Percentiles rank a stretch among this genome's conserved stretches.
phyloP scores from a whole-genome alignment of 2,113 vertebrate species.

The Perognathus longimembris region DNA sequence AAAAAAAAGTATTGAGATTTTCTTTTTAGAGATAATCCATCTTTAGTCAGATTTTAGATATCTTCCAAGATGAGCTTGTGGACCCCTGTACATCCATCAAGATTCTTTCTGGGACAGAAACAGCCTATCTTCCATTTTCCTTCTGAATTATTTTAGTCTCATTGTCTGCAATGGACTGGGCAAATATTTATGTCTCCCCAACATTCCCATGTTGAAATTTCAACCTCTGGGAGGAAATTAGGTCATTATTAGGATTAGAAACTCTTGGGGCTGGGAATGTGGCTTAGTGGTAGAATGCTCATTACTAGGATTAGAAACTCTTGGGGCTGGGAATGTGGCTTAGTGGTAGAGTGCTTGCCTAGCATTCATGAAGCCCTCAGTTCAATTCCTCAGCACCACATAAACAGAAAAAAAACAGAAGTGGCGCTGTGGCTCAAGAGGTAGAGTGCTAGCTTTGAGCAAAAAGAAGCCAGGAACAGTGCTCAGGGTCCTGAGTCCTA shows the following conservation, averaged over 20 bases:
- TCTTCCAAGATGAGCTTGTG: neutral
- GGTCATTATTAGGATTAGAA: neutral
- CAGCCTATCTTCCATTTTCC: neutral
- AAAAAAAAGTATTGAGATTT: neutral
- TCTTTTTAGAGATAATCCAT: slow-evolving; percentile 21
- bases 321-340: no score
- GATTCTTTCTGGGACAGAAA: slow-evolving; percentile 6
- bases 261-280: no score
- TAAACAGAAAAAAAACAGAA: no score
- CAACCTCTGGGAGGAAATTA: neutral
- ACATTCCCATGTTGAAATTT: neutral
- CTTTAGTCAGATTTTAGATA: slow-evolving; percentile 28
- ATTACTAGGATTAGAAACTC: no score
- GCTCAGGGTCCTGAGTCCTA: no score
- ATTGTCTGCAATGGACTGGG: neutral
- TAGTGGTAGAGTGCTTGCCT: no score
- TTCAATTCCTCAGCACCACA: no score
- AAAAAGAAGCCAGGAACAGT: no score
- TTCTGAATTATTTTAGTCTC: slow-evolving; percentile 15
- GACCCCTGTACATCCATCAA: neutral
- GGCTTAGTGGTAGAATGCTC: no score
- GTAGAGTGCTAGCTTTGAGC: no score
- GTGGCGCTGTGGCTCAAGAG: no score
- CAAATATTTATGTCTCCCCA: neutral
- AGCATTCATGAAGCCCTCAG: no score